Percentiles rank a stretch among this genome's conserved stretches.
Conservation (phyloP, 1,140 invertebrate species). For the Procambarus virginalis region DNA sequence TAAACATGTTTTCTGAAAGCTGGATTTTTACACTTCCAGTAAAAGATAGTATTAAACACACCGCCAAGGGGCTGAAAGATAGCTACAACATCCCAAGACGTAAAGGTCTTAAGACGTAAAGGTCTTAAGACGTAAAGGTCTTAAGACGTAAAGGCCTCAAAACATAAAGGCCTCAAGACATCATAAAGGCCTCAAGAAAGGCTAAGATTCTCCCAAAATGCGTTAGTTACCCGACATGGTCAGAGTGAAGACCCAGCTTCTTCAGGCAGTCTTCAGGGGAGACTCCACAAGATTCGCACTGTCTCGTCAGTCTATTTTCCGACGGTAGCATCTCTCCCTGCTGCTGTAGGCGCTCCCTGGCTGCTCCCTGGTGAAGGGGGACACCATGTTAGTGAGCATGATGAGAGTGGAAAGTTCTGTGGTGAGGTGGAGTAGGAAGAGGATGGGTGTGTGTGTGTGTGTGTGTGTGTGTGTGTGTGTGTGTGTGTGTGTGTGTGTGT, state of each 20-base stretch:
- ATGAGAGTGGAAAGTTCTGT: neutral
- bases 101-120: neutral
- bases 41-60: neutral
- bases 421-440: neutral
- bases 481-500: too few species aligned
- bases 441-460: neutral
- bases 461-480: too few species aligned
- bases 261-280: conserved; percentile 54
- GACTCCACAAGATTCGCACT: conserved; percentile 52
- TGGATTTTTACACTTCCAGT: too few species aligned
- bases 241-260: conserved; percentile 47
- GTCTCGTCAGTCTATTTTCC: neutral
- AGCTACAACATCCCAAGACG: neutral
- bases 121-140: neutral
- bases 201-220: neutral
- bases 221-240: conserved; percentile 12
- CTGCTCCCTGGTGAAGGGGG: neutral
- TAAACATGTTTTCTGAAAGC: too few species aligned
- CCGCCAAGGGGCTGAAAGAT: neutral
- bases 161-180: neutral
- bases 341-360: conserved; percentile 37
- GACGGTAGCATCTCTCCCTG: neutral
- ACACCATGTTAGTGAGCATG: neutral
- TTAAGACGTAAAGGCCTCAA: neutral
- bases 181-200: neutral